Percentiles rank a stretch among this genome's conserved stretches.
Conservation (phyloP, 2,888 invertebrate genomes). For the Noctua fimbriata region DNA sequence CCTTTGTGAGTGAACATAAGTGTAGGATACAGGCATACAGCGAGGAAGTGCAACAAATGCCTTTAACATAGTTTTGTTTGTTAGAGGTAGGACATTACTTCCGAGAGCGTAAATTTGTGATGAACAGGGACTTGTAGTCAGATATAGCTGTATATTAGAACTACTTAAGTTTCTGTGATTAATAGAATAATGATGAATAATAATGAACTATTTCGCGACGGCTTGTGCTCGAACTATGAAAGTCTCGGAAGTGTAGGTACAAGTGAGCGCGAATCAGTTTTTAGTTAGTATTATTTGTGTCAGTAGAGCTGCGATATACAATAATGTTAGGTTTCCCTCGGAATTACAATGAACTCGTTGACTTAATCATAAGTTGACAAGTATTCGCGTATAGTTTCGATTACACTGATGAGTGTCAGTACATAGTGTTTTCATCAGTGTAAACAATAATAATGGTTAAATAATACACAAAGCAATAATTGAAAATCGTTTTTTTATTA, state of each 20-base stretch:
- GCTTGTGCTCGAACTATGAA: background rate
- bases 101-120: constrained; percentile 45
- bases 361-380: constrained; percentile 23
- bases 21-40: constrained; percentile 19
- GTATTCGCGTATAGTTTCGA: background rate
- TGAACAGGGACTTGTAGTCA: constrained; percentile 38
- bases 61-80: constrained; percentile 4
- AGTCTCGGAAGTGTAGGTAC: constrained; percentile 12
- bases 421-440: background rate
- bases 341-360: constrained; percentile 12
- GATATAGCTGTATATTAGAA: constrained; percentile 22
- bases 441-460: background rate
- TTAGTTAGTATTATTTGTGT: constrained; percentile 6
- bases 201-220: constrained; percentile 14
- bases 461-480: constrained; percentile 22
- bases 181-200: constrained; percentile 6
- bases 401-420: background rate
- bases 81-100: constrained; percentile 11
- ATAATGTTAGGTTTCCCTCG: constrained; percentile 10
- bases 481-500: background rate
- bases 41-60: background rate
- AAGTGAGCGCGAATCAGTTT: constrained; percentile 7
- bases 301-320: constrained; percentile 4
- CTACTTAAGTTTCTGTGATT: constrained; percentile 36
- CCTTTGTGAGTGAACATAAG: constrained; percentile 9